These are phyloP conservation scores for Gasterosteus aculeatus DNA, from an alignment of 2,113 vertebrate species.

Conservation along the genomic window DNA sequence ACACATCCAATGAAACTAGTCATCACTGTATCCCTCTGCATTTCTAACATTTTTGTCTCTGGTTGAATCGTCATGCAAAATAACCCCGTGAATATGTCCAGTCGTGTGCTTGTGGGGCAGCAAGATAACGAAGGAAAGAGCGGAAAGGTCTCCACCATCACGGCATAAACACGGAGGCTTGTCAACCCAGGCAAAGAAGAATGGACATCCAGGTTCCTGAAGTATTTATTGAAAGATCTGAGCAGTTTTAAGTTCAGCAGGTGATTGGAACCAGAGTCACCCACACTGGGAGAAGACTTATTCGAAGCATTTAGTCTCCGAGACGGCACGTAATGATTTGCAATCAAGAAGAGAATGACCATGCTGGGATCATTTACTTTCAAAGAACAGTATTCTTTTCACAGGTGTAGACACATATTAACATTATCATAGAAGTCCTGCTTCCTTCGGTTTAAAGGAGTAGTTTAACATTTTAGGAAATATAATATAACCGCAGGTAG, in stretches of 20 bases:
- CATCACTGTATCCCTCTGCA: slow-evolving; percentile 38
- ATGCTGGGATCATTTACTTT: background rate
- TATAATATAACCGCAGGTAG: background rate
- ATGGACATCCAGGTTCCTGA: background rate
- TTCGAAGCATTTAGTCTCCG: background rate
- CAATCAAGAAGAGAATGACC: background rate
- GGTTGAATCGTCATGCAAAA: slow-evolving; percentile 19
- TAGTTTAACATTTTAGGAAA: background rate
- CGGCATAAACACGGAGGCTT: background rate
- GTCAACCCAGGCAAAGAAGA: slow-evolving; percentile 1
- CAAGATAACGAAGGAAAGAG: slow-evolving; percentile 5
- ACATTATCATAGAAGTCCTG: background rate
- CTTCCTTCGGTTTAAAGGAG: background rate
- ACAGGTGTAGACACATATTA: background rate
- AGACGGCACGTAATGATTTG: background rate
- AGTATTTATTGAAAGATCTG: slow-evolving; percentile 9
- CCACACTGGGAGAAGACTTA: background rate
- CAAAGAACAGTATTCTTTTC: background rate
- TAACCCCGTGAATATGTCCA: slow-evolving; percentile 46
- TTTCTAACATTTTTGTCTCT: slow-evolving; percentile 20
- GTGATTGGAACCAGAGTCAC: background rate
- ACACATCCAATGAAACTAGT: slow-evolving; percentile 15
- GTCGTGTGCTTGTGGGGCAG: slow-evolving; percentile 28
- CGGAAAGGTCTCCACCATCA: slow-evolving; percentile 11
- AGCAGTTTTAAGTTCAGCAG: slow-evolving; percentile 15